These are phyloP conservation scores for Gastracanthus pulcherrimus DNA, from an alignment of 2,888 invertebrate species.

Conservation along the genomic window DNA sequence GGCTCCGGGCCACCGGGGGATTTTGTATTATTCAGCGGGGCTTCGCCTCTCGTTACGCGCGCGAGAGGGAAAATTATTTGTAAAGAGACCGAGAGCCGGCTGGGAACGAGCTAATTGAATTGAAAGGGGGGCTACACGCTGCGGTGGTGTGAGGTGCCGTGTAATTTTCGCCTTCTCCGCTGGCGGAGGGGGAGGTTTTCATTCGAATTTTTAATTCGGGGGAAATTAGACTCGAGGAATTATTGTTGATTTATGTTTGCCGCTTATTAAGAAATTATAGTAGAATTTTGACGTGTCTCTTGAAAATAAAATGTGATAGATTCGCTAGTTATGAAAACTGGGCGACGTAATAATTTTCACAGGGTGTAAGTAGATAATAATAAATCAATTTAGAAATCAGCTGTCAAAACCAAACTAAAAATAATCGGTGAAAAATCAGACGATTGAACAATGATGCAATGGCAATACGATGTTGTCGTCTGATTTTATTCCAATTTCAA, in stretches of 20 bases:
- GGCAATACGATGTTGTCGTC: too few relatives aligned
- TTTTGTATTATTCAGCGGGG: constrained; percentile 30
- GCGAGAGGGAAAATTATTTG: neutral
- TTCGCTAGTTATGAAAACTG: too few relatives aligned
- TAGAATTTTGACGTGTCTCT: too few relatives aligned
- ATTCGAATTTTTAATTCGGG: neutral
- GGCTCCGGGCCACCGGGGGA: neutral
- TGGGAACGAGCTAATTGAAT: constrained; percentile 1
- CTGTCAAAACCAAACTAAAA: too few relatives aligned
- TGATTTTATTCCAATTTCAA: too few relatives aligned
- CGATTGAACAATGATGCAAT: too few relatives aligned
- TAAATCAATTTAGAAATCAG: too few relatives aligned
- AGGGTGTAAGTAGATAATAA: too few relatives aligned
- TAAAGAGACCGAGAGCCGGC: neutral
- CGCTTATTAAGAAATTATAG: neutral
- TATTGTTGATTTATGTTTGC: neutral
- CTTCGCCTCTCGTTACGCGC: neutral
- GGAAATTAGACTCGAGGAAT: neutral
- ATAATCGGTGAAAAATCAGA: too few relatives aligned
- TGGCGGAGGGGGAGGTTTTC: neutral
- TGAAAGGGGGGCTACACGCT: neutral
- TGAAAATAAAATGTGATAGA: too few relatives aligned
- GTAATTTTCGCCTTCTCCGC: neutral
- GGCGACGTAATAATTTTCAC: too few relatives aligned
- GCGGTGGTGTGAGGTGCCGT: neutral